Conservation (phyloP, 2,797 vertebrate species). For the Tachyglossus aculeatus region DNA sequence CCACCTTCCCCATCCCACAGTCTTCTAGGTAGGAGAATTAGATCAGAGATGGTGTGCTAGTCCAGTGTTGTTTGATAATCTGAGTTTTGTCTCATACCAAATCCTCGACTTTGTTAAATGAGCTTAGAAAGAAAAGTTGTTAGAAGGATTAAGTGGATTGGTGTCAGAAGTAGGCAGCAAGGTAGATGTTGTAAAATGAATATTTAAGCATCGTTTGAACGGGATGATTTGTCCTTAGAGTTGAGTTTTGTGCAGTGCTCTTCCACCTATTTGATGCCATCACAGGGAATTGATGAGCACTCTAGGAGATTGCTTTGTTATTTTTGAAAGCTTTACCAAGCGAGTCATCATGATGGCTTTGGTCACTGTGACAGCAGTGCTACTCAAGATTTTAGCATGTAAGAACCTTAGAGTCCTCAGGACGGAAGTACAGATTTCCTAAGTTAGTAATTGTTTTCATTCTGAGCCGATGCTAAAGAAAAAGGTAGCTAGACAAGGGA, state of each 20-base stretch:
- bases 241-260: conserved; percentile 36
- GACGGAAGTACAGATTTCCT: conserved; percentile 15
- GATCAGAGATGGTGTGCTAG: no score
- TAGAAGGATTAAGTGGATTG: background rate
- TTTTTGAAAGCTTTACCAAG: conserved; percentile 36
- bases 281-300: conserved; percentile 21
- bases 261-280: conserved; percentile 14
- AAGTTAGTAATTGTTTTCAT: conserved; percentile 6
- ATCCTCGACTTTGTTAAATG: no score
- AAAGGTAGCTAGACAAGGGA: background rate
- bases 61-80: no score
- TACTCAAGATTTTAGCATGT: conserved; percentile 30
- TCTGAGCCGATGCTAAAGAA: background rate
- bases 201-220: conserved; percentile 11
- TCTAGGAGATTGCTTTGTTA: conserved; percentile 28
- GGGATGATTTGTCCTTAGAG: background rate
- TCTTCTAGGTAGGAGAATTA: no score
- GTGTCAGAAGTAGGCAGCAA: background rate
- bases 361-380: conserved; percentile 18
- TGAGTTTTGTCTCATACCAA: no score
- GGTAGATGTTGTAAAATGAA: conserved; percentile 10
- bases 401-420: conserved; percentile 32
- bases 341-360: conserved; percentile 20
- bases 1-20: no score
- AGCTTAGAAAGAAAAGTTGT: no score